These are phyloP conservation scores for Epinotia demarniana DNA, from an alignment of 2,888 invertebrate species.

Conservation along the genomic window DNA sequence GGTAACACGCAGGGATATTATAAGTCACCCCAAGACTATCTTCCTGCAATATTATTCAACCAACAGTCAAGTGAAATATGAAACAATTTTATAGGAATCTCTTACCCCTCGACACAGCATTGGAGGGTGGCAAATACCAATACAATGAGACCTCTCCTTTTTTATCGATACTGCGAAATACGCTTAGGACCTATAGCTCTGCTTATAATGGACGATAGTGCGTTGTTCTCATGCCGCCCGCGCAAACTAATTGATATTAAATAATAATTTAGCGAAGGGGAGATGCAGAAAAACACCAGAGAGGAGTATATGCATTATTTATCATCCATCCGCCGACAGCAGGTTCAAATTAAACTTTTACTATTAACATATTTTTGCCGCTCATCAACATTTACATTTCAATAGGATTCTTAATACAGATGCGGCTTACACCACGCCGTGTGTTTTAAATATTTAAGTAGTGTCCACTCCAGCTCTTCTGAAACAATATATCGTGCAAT, in stretches of 20 bases:
- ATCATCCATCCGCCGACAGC: conserved; percentile 18
- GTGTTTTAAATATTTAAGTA: too few species aligned
- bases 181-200: conserved; percentile 45
- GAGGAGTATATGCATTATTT: conserved; percentile 31
- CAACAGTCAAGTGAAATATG: conserved; percentile 53
- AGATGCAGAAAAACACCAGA: conserved; percentile 49
- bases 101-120: conserved; percentile 42
- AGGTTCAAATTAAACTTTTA: conserved; percentile 26
- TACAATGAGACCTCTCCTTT: conserved; percentile 48
- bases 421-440: too few species aligned
- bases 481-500: too few species aligned
- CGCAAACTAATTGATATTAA: conserved; percentile 69
- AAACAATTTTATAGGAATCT: conserved; percentile 51
- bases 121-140: conserved; percentile 48
- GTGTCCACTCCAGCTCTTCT: too few species aligned
- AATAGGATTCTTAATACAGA: neutral
- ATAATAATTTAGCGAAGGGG: conserved; percentile 64
- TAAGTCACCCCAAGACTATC: conserved; percentile 33
- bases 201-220: conserved; percentile 48
- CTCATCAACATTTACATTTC: conserved; percentile 2
- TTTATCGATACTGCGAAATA: neutral
- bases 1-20: conserved; percentile 24
- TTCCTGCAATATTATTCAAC: conserved; percentile 49
- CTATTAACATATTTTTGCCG: conserved; percentile 7
- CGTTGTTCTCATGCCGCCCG: conserved; percentile 49